phyloP scores from a whole-genome alignment of 2,797 vertebrate species.

The Picus viridis region DNA sequence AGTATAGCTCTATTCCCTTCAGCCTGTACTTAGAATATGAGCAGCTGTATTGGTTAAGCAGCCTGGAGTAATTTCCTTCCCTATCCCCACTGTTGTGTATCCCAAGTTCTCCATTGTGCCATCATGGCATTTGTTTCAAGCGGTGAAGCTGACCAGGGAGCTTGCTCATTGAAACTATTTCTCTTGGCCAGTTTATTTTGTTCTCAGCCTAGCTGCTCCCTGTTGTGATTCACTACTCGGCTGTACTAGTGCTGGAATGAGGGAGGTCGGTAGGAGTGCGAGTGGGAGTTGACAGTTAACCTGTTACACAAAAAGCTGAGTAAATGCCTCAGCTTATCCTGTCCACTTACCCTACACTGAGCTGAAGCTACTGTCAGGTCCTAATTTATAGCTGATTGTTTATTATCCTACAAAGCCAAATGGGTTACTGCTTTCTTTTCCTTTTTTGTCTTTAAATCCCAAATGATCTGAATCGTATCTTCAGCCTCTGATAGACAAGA shows the following conservation, averaged over 20 bases:
- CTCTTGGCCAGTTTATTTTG: background rate
- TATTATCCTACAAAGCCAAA: background rate
- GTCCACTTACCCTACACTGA: background rate
- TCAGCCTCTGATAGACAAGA: background rate
- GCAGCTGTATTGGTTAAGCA: too few species aligned
- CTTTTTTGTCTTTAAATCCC: background rate
- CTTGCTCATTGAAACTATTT: background rate
- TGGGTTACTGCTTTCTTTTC: background rate
- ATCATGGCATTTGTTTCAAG: background rate
- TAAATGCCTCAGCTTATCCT: slow-evolving; percentile 27
- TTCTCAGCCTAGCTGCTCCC: background rate
- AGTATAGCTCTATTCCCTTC: background rate
- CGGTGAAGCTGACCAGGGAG: background rate
- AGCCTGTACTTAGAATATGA: background rate
- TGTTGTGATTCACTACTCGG: background rate
- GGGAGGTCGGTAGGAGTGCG: background rate
- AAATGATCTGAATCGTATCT: background rate
- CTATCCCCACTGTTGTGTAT: background rate
- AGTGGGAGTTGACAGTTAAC: slow-evolving; percentile 6
- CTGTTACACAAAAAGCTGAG: background rate
- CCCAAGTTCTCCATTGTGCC: background rate
- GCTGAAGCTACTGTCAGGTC: slow-evolving; percentile 4
- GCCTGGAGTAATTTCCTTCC: background rate
- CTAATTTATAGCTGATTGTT: background rate
- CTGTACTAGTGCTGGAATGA: background rate